Base-by-base conservation (phyloP, 2,888 invertebrate species). In the Xestia xanthographa region DNA sequence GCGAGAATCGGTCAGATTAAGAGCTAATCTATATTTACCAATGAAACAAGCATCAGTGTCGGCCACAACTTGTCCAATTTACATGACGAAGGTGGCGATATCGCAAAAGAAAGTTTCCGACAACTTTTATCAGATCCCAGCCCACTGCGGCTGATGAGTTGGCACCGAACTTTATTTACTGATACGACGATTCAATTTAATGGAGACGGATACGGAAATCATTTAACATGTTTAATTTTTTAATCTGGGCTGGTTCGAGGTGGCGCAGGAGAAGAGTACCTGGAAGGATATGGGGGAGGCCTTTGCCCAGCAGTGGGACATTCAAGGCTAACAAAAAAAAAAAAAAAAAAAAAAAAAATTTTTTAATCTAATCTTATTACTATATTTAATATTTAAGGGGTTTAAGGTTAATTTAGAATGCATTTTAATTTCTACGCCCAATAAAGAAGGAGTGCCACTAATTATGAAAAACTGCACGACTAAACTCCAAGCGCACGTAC, bases 61-160 rank as follows among this genome's bases (percentile, higher is more conserved):
- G 87, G 86, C 92, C 93, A 89, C 92, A 95, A 95, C 94, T 95
- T 95, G 94, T 95, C 95, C 93, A 95, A 96, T 96, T 95, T 95
- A 95, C 95, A 95, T 95, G 96, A 95, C 95, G 95, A 91, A 95
- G 95, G 95, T 95, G 95, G 94, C 93, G 95, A 95, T 95, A 95
- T 95, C 95, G 95, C 94, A 94, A 95, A 95, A 95, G 95, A 95
- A 95, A 96, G 94, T 95, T 96, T 91, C 87, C 87, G 90, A 93
- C 93, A 95, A 96, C 94, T 95, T 96, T 95, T 95, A 95, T 95
- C 95, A 93, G 95, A 95, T 95, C 93, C 94, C 91, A 91, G 91
- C 93, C 94, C 93, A 93, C 92, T 93, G 94, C 93, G 93, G 93
- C 93, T 95, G 96, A 96, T 95, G 95, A 95, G 96, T 95, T 95